phyloP scores from a whole-genome alignment of 2,797 vertebrate species.

The Sebastes taczanowskii region DNA sequence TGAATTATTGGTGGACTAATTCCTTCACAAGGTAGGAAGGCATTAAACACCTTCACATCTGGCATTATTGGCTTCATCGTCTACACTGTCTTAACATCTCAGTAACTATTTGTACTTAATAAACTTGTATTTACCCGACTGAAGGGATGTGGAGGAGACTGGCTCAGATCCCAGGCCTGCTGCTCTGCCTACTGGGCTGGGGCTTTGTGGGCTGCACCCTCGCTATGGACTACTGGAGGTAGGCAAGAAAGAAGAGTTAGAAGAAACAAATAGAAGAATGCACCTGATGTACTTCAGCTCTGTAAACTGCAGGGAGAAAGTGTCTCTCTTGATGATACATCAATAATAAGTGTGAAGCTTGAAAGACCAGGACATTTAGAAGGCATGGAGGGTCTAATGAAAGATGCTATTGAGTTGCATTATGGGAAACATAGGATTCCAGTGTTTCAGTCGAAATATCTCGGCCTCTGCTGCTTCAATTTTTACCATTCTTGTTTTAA shows the following conservation, averaged over 20 bases:
- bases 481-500: neutral
- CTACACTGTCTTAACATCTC: neutral
- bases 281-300: too few relatives aligned
- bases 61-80: neutral
- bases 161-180: slow-evolving; percentile 85
- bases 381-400: neutral
- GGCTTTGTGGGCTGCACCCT: slow-evolving; percentile 85
- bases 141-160: slow-evolving; percentile 77
- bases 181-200: slow-evolving; percentile 84
- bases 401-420: neutral
- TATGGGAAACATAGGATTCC: neutral
- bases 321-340: neutral
- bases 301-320: neutral
- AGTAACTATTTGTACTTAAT: neutral
- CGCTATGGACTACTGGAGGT: slow-evolving; percentile 89
- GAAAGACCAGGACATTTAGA: neutral
- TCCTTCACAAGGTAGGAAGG: neutral
- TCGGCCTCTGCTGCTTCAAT: neutral
- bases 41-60: neutral
- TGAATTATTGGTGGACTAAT: neutral
- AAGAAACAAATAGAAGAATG: too few relatives aligned
- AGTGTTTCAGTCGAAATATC: neutral
- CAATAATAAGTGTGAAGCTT: neutral
- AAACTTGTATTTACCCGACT: neutral
- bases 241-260: neutral